Evolutionary conservation across 1,140 invertebrate genomes (phyloP), one percentile per base, ranked within the genome.

Genomic region (Neodiprion pinetum): DNA sequence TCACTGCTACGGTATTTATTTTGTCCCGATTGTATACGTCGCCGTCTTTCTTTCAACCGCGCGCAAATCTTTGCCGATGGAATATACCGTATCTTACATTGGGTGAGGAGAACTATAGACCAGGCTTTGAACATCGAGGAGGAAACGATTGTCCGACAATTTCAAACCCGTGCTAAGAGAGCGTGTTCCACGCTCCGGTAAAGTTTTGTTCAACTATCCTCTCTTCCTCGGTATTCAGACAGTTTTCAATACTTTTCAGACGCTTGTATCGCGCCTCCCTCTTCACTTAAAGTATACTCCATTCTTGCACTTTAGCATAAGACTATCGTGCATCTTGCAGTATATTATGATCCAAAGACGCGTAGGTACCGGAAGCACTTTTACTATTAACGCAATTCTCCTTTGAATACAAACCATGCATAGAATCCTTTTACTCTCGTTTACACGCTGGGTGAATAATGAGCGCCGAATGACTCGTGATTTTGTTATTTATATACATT

Each of bases 1-100:
- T 88, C 87, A 88, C 87, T 87, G 82, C 82, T 79, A 81, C 71
- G 67, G 67, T 8, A 68, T 70, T 80, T 74, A 81, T 84, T 83
- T 85, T 79, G 82, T 83, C 79, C 40, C 23, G 12, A 11, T 69
- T 47, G 67, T 69, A 47, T 21, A 69, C 14, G 3, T 14, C 7
- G 17, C 10, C 7, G 40, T 23, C 10, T 65, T 65, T 72, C 48
- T 21, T 74, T 47, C 21, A 9, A 61, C 11, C 11, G 53, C 9
- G 11, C n/a, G 11, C n/a, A 17, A 61, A 61, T 61, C 11, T 12
- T 61, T 9, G 53, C n/a, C 53, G n/a, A 9, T 17, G n/a, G 53
- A 14, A 14, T 40, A 40, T 14, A 61, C 5, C 53, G n/a, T 12
- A 5, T 61, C 53, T 61, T 61, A 61, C 11, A 40, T 40, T 61